A percentile compares a stretch with the other conserved stretches of the same genome.
Evolutionary conservation across 1,140 invertebrate genomes (phyloP).

Genomic region (Diprion similis): DNA sequence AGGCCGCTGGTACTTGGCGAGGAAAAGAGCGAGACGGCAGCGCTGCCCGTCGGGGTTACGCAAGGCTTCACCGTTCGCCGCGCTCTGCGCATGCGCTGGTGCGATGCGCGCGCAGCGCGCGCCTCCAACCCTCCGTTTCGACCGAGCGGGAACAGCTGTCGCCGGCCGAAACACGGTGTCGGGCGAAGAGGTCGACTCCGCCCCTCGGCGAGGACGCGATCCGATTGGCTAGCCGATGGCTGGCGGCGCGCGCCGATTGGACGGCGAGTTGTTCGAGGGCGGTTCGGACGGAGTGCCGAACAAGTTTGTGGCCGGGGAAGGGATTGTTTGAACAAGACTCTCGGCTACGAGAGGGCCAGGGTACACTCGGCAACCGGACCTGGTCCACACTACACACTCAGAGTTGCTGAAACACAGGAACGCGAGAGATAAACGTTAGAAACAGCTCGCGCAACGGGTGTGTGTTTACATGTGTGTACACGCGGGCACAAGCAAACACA

Average conservation of each 20-base stretch:
- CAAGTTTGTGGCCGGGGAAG: conserved; percentile 36
- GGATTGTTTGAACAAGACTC: conserved; percentile 60
- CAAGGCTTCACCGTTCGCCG: too few species aligned
- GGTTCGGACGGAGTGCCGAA: not conserved
- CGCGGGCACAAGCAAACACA: too few species aligned
- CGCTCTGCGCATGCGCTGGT: not conserved
- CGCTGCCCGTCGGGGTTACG: too few species aligned
- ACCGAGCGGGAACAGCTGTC: not conserved
- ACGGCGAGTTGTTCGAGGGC: not conserved
- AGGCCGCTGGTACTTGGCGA: too few species aligned
- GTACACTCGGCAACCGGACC: conserved; percentile 60
- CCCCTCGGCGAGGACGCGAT: conserved; percentile 17
- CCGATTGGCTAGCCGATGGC: conserved; percentile 22
- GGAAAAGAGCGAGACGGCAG: too few species aligned
- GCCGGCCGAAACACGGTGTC: conserved; percentile 10
- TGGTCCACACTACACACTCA: conserved; percentile 55
- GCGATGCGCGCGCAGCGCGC: conserved; percentile 26
- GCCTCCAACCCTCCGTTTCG: not conserved
- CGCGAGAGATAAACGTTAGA: not conserved
- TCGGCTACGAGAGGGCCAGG: conserved; percentile 53
- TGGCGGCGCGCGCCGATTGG: conserved; percentile 17
- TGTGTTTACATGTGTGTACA: not conserved
- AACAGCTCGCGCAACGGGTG: not conserved
- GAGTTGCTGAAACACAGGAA: conserved; percentile 38
- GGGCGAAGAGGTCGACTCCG: too few species aligned